These are phyloP conservation scores for Oligia strigilis DNA, from an alignment of 2,888 invertebrate species.

Conservation along the genomic window DNA sequence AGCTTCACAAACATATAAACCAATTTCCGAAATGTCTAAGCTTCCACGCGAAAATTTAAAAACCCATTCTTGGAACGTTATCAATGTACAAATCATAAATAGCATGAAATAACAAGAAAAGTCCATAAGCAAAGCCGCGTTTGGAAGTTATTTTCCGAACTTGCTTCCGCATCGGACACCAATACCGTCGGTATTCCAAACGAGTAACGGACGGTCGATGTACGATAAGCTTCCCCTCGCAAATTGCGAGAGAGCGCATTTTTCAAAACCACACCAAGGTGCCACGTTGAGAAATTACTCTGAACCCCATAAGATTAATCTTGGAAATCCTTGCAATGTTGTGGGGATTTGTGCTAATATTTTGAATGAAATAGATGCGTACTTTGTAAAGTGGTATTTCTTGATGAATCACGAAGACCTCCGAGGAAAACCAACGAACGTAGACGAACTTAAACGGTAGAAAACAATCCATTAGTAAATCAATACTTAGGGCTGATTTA, in stretches of 20 bases:
- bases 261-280: conserved; percentile 65
- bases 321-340: conserved; percentile 25
- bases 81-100: conserved; percentile 10
- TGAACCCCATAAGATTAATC: conserved; percentile 50
- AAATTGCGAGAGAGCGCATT: conserved; percentile 65
- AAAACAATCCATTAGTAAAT: background rate
- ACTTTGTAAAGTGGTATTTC: conserved; percentile 4
- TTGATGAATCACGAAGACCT: background rate
- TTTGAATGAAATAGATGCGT: conserved; percentile 21
- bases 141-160: conserved; percentile 26
- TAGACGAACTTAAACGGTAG: background rate
- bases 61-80: background rate
- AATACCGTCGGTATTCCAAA: conserved; percentile 41
- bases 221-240: conserved; percentile 66
- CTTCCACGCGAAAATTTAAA: background rate
- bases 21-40: background rate
- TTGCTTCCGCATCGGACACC: conserved; percentile 48
- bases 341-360: conserved; percentile 10
- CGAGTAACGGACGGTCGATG: conserved; percentile 68
- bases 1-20: background rate
- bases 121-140: conserved; percentile 8
- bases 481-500: background rate
- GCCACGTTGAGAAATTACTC: conserved; percentile 67
- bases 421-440: background rate
- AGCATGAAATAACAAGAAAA: conserved; percentile 16